Evolutionary conservation across 2,888 invertebrate genomes (phyloP), one percentile per base, ranked within the genome.

Genomic region (Hirtodrosophila alboralis): DNA sequence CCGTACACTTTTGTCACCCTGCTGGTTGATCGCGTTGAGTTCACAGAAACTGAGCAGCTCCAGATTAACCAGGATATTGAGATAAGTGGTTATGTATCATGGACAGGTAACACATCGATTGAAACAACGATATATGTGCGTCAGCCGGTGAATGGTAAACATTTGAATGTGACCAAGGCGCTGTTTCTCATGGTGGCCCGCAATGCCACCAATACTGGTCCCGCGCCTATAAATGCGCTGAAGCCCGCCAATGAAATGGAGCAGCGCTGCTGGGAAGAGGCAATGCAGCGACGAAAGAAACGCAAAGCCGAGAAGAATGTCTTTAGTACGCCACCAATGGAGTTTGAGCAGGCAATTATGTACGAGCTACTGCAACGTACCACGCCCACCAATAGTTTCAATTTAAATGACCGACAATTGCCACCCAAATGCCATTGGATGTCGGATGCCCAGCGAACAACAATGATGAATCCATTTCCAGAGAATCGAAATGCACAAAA

Each of bases 401-500:
- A 92, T 16, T 88, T 93, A 26, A 91, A 91, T 70, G 89, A 90
- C 18, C 88, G 93, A 54, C 69, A 89, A 1, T 87, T 92, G 59
- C 94, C 94, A 0, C 77, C 91, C 0, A 92, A 92, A 45, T 91
- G 91, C 48, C 91, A 92, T 1, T 95, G 95, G 94, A 94, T 95
- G 93, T 91, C 92, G 14, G 91, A 83, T 7, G 78, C 84, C 9
- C 91, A 90, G 26, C 85, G 94, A 12, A 92, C 93, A 12, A 94
- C 93, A 72, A 90, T 93, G 16, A 91, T 92, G 33, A 91, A 92
- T 57, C 92, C 93, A 1, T 93, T 93, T 83, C 94, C 94, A 0
- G 93, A 93, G 88, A 92, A 95, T 88, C 91, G 95, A 43, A 96
- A 96, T 90, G 90, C 95, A 18, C 95, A 95, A 81, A 94, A 95